Conservation (phyloP, 2,797 vertebrate species). For the Austrolebias charrua region DNA sequence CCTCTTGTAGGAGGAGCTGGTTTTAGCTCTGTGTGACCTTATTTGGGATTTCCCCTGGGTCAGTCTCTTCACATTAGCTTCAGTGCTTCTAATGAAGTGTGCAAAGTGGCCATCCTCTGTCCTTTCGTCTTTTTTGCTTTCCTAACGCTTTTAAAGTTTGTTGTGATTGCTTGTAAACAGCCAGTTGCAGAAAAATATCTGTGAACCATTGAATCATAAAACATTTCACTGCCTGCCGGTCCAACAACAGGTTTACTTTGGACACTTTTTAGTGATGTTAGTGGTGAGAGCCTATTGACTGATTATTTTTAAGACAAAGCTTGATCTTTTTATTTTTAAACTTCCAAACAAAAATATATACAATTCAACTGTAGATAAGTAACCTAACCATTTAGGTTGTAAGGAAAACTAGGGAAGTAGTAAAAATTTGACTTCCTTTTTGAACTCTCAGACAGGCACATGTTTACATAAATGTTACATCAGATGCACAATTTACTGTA, state of each 20-base stretch:
- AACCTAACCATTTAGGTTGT: neutral
- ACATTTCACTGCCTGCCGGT: conserved; percentile 1
- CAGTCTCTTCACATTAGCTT: conserved; percentile 49
- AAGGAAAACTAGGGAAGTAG: neutral
- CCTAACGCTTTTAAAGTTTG: conserved; percentile 1
- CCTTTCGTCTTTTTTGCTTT: conserved; percentile 16
- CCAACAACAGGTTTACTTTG: too few species aligned
- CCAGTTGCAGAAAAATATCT: conserved; percentile 12
- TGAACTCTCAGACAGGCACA: neutral
- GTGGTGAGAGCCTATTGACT: neutral
- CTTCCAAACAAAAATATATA: neutral
- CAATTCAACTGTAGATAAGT: neutral
- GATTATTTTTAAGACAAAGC: neutral
- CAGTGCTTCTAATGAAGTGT: conserved; percentile 41
- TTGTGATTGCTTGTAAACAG: neutral
- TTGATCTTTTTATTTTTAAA: too few species aligned
- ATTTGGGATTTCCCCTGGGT: conserved; percentile 15
- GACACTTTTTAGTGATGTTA: too few species aligned
- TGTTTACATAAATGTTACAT: neutral
- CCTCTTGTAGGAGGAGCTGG: conserved; percentile 3
- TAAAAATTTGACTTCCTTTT: neutral
- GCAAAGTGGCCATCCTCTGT: neutral
- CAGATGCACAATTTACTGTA: too few species aligned
- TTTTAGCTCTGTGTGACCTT: conserved; percentile 4
- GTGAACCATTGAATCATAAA: conserved; percentile 2